A percentile compares a stretch with the other conserved stretches of the same genome.
phyloP scores from a whole-genome alignment of 2,113 vertebrate genomes.

The Entelurus aequoreus region DNA sequence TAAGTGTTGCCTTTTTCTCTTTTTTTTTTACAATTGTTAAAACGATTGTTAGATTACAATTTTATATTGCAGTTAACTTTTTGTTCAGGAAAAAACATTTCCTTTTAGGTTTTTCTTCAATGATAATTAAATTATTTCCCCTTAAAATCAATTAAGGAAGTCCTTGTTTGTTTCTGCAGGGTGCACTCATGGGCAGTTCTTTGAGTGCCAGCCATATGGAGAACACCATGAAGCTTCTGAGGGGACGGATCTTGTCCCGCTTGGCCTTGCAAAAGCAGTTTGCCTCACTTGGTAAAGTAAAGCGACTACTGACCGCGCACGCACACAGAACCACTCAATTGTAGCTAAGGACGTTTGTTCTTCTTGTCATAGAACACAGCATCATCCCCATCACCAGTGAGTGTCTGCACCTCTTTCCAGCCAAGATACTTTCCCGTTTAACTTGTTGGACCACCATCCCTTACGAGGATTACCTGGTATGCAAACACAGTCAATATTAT shows the following conservation, averaged over 20 bases:
- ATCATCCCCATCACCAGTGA: constrained; percentile 86
- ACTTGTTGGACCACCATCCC: constrained; percentile 82
- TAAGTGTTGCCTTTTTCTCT: too few relatives aligned
- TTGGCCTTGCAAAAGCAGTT: constrained; percentile 94
- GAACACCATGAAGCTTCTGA: constrained; percentile 87
- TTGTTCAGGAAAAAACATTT: too few relatives aligned
- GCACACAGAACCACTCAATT: neutral
- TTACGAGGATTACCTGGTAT: constrained; percentile 83
- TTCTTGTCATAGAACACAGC: constrained; percentile 78
- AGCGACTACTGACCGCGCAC: constrained; percentile 12
- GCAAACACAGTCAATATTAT: neutral
- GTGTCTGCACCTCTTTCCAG: constrained; percentile 89
- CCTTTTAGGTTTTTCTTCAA: too few relatives aligned
- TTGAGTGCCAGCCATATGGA: constrained; percentile 97
- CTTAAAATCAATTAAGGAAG: too few relatives aligned
- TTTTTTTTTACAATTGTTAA: too few relatives aligned
- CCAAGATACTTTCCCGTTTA: constrained; percentile 87
- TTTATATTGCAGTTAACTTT: too few relatives aligned
- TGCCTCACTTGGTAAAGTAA: constrained; percentile 79
- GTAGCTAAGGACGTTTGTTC: constrained; percentile 6
- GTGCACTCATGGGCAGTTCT: constrained; percentile 64
- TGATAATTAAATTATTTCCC: too few relatives aligned
- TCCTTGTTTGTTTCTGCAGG: constrained; percentile 48
- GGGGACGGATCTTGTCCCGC: constrained; percentile 83
- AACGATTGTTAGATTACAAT: too few relatives aligned